Evolutionary conservation across 2,797 vertebrate species (phyloP).

Genomic region (Gallinago solitaria): DNA sequence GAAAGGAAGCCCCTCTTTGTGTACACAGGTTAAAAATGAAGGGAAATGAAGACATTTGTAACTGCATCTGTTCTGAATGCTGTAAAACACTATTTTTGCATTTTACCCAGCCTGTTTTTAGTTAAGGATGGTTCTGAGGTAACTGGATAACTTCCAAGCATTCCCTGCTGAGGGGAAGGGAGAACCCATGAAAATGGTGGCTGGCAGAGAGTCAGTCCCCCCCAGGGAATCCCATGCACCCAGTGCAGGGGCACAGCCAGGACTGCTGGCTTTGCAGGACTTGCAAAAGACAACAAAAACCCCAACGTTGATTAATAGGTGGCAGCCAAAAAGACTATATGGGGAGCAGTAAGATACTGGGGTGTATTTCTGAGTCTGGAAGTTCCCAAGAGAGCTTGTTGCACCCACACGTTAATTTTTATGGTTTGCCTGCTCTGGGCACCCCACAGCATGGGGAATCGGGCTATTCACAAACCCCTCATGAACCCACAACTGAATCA

Average conservation of each 20-base stretch:
- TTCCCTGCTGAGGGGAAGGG: neutral
- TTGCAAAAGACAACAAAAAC: neutral
- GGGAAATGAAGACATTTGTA: neutral
- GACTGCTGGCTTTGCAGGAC: neutral
- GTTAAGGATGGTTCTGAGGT: neutral
- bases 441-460: neutral
- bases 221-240: neutral
- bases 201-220: neutral
- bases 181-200: neutral
- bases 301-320: neutral
- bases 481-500: neutral
- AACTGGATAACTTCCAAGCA: neutral
- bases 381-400: neutral
- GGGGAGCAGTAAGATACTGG: neutral
- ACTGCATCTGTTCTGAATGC: neutral
- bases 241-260: neutral
- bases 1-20: neutral
- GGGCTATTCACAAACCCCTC: neutral
- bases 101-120: neutral
- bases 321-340: neutral
- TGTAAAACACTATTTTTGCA: neutral
- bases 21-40: neutral
- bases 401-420: neutral
- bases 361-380: neutral
- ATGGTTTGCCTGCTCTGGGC: neutral